A percentile compares a stretch with the other conserved stretches of the same genome.
Evolutionary conservation across 2,888 invertebrate species (phyloP).

Genomic region (Cheilosia soror): DNA sequence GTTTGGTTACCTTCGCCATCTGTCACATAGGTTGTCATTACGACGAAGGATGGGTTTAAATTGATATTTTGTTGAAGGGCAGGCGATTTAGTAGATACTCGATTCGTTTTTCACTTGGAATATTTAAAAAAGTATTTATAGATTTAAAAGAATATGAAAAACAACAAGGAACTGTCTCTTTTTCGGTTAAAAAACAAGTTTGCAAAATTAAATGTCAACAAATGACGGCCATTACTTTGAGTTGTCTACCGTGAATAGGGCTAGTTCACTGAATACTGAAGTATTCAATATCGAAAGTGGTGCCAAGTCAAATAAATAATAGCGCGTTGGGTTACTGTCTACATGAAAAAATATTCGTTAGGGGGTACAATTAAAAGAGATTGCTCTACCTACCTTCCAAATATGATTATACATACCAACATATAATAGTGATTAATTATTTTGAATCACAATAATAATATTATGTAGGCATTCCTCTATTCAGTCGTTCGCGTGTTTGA

Average conservation of each 20-base stretch:
- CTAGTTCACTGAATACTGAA: not conserved
- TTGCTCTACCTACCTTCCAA: too few relatives aligned
- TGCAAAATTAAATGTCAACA: constrained; percentile 60
- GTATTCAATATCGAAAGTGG: constrained; percentile 4
- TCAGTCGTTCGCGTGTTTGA: too few relatives aligned
- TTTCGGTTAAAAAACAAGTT: constrained; percentile 57
- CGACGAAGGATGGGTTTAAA: constrained; percentile 29
- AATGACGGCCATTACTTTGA: constrained; percentile 52
- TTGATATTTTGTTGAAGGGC: constrained; percentile 23
- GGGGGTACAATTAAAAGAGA: too few relatives aligned
- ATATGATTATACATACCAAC: too few relatives aligned
- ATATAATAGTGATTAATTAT: too few relatives aligned
- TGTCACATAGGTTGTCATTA: constrained; percentile 72
- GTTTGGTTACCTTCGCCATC: constrained; percentile 68
- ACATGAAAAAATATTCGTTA: too few relatives aligned
- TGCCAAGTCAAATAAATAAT: constrained; percentile 24
- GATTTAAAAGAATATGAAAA: constrained; percentile 53
- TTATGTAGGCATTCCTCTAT: too few relatives aligned
- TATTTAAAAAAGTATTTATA: constrained; percentile 47
- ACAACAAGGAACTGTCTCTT: constrained; percentile 54
- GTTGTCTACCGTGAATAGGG: constrained; percentile 34
- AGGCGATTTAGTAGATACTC: constrained; percentile 1
- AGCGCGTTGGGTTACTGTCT: too few relatives aligned
- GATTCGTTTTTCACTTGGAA: not conserved
- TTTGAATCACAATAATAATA: too few relatives aligned